phyloP scores from a whole-genome alignment of 2,113 vertebrate species.

The Mesitornis unicolor region DNA sequence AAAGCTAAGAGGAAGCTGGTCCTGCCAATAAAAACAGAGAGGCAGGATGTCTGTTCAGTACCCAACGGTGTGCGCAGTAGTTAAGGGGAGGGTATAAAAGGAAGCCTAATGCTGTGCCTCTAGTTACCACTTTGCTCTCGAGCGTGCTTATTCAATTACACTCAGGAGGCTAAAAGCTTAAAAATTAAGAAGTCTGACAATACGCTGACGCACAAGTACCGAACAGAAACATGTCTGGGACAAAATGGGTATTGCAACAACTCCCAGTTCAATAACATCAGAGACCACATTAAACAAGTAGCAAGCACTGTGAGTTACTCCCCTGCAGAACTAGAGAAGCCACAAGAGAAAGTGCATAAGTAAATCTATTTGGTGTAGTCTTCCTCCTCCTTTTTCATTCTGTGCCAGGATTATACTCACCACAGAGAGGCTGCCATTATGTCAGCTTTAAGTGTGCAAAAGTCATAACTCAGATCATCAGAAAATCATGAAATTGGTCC shows the following conservation, averaged over 20 bases:
- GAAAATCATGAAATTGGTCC: neutral
- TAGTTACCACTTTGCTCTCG: neutral
- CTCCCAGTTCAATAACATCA: neutral
- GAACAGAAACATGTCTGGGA: neutral
- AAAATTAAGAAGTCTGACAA: slow-evolving; percentile 2
- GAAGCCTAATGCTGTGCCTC: neutral
- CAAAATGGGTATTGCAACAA: neutral
- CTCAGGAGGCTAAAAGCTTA: neutral
- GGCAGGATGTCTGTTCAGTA: neutral
- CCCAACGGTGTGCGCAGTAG: neutral
- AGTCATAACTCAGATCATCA: neutral
- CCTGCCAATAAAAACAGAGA: neutral
- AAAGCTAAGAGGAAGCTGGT: neutral
- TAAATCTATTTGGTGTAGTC: neutral
- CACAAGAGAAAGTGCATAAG: neutral
- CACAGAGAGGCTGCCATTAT: neutral
- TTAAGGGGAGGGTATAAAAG: neutral
- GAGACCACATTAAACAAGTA: neutral
- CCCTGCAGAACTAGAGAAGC: neutral
- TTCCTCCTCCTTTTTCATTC: neutral
- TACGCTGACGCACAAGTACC: neutral
- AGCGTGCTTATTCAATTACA: neutral
- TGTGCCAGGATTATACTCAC: neutral
- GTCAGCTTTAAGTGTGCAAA: neutral
- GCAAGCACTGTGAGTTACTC: neutral